phyloP scores from a whole-genome alignment of 1,140 invertebrate species.

The Caenorhabditis inopinata region DNA sequence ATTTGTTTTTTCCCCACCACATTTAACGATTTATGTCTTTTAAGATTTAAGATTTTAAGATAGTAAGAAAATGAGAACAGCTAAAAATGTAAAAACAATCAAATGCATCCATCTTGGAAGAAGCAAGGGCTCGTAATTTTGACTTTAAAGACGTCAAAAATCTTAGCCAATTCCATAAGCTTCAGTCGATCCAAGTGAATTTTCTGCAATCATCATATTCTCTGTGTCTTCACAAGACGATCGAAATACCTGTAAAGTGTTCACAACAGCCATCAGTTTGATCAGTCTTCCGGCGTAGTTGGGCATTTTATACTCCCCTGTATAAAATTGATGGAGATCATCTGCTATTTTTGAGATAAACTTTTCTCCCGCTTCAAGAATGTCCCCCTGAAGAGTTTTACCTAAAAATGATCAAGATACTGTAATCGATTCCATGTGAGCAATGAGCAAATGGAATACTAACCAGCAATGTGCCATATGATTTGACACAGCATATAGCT shows the following conservation, averaged over 20 bases:
- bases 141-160: constrained; percentile 18
- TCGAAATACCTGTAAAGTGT: not conserved
- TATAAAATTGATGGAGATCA: constrained; percentile 15
- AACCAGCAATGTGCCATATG: constrained; percentile 4
- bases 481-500: constrained; percentile 13
- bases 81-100: not conserved
- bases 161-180: not conserved
- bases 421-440: no score
- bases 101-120: not conserved
- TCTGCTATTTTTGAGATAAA: constrained; percentile 6
- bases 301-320: constrained; percentile 15
- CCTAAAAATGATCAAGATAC: not conserved
- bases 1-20: no score
- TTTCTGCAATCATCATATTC: not conserved
- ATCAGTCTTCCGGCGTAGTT: constrained; percentile 17
- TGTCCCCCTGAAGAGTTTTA: not conserved
- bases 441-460: no score
- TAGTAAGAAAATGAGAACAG: not conserved
- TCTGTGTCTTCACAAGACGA: no score
- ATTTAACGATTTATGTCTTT: no score
- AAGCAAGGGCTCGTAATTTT: not conserved
- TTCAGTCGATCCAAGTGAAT: constrained; percentile 6
- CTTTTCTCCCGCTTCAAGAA: not conserved
- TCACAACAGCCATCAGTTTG: constrained; percentile 2
- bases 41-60: no score